Evolutionary conservation across 2,797 vertebrate species (phyloP).

Genomic region (Eidolon dupreanum): DNA sequence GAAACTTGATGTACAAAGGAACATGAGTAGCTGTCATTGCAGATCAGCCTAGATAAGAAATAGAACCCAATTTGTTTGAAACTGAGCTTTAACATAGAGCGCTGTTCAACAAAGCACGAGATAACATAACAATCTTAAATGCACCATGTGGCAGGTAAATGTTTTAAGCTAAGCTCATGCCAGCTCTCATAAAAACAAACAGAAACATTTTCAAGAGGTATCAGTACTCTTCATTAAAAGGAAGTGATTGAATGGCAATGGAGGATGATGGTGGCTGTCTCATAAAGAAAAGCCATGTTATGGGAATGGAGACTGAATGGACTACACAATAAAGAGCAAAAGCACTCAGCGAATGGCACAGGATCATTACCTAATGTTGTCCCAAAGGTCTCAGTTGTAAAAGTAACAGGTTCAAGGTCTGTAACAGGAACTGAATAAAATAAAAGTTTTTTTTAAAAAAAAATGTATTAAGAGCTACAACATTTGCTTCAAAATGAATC

Average conservation of each 20-base stretch:
- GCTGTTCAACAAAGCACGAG: not conserved
- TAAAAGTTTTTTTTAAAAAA: conserved; percentile 20
- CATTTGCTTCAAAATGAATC: not conserved
- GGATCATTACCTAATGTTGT: conserved; percentile 76
- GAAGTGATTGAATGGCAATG: not conserved
- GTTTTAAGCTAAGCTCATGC: not conserved
- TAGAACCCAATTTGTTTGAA: not conserved
- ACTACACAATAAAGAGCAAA: not conserved
- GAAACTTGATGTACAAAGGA: not conserved
- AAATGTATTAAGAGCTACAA: not conserved
- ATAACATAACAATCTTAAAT: not conserved
- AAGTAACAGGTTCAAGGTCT: conserved; percentile 71
- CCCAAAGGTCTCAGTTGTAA: conserved; percentile 73
- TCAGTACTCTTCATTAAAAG: not conserved
- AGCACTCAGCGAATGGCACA: not conserved
- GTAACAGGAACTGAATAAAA: conserved; percentile 74
- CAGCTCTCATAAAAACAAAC: conserved; percentile 19
- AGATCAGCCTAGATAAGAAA: not conserved
- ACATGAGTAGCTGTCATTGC: not conserved
- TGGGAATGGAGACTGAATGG: not conserved
- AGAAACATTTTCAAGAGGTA: conserved; percentile 46
- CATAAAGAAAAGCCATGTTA: not conserved
- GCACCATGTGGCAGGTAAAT: not conserved
- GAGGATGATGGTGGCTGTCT: not conserved
- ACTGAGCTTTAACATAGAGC: not conserved